Conservation (phyloP, 2,888 invertebrate genomes). For the Chaetoderma sp. region DNA sequence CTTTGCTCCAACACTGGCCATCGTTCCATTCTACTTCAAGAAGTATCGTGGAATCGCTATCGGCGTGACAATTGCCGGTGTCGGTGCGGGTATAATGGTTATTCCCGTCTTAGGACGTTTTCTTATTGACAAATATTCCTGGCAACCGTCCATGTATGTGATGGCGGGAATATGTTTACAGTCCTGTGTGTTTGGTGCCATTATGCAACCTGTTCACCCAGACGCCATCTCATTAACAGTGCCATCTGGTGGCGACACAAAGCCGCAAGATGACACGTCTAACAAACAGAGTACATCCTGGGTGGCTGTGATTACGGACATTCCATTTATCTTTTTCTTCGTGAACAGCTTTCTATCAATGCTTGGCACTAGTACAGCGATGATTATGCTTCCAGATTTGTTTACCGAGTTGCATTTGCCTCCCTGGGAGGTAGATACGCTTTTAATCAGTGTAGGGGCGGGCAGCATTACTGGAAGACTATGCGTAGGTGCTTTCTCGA, state of each 20-base stretch:
- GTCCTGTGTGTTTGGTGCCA: neutral
- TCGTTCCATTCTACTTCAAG: slow-evolving; percentile 5
- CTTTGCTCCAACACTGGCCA: neutral
- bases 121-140: neutral
- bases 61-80: slow-evolving; percentile 1
- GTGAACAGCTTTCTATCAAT: neutral
- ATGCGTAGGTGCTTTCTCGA: neutral
- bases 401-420: neutral
- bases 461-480: neutral
- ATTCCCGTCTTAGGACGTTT: neutral
- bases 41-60: neutral
- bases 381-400: neutral
- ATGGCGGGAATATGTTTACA: slow-evolving; percentile 2
- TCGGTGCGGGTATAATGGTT: neutral
- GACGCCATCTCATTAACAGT: no score
- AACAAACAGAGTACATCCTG: no score
- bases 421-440: neutral
- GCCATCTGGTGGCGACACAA: no score
- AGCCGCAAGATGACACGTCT: no score
- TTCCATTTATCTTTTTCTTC: neutral
- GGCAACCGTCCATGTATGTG: slow-evolving; percentile 6
- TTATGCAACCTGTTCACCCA: neutral
- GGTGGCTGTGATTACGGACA: neutral
- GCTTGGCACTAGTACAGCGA: neutral
- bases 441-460: neutral